phyloP scores from a whole-genome alignment of 2,797 vertebrate genomes.

The Lophotriccus pileatus region DNA sequence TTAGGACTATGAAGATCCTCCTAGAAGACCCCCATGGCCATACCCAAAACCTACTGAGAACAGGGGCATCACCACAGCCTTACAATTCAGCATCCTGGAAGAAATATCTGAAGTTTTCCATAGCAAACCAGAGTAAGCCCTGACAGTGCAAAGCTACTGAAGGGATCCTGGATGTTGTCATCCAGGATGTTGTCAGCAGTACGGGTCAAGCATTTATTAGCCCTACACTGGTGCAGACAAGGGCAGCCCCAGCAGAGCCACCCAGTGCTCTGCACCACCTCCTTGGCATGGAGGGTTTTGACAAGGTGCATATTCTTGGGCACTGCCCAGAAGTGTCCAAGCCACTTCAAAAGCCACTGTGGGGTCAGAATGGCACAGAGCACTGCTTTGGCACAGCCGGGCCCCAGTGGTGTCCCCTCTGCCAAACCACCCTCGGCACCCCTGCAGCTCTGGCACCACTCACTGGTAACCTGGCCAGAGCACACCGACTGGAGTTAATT shows the following conservation, averaged over 20 bases:
- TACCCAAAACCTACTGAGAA: background rate
- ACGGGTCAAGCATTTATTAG: background rate
- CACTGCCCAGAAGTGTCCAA: background rate
- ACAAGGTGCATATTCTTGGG: background rate
- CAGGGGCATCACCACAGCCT: background rate
- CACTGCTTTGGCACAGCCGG: rapidly evolving
- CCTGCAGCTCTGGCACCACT: background rate
- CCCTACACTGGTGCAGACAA: rapidly evolving
- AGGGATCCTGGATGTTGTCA: background rate
- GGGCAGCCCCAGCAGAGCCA: background rate
- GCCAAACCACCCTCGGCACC: background rate
- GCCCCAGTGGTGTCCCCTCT: background rate
- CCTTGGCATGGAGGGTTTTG: background rate
- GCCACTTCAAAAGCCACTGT: background rate
- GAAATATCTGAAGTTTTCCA: background rate
- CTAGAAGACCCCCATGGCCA: background rate
- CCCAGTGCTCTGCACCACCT: background rate
- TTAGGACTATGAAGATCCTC: background rate
- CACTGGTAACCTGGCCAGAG: background rate
- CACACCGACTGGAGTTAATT: background rate
- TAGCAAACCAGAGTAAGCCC: background rate
- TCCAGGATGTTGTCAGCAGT: background rate
- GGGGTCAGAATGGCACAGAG: background rate
- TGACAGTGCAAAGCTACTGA: background rate
- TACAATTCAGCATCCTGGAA: background rate